Base-by-base conservation (phyloP, 1,140 invertebrate species). In the Trichonephila inaurata region DNA sequence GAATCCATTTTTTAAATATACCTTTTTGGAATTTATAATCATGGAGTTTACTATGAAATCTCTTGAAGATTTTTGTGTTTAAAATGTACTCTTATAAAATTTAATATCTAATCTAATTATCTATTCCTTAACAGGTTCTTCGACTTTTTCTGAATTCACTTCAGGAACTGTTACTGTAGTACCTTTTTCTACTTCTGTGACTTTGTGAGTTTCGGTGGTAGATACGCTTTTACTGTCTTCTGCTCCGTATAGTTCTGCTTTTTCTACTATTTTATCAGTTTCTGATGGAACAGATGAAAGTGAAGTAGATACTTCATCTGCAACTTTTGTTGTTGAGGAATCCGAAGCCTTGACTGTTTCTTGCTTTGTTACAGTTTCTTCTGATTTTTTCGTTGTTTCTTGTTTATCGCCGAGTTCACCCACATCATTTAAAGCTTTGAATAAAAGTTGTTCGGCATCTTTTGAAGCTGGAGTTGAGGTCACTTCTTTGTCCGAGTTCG, bases 371-470 rank as follows among this genome's bases (percentile, higher is more conserved):
- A 28, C n/a, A 24, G 16, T 58, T 85, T 85, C 83, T 16, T 60
- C 51, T 18, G 58, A 60, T 33, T 24, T 85, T 58, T 24, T 21
- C 58, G 83, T 61, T 60, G 51, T 61, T 61, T 85, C 83, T 85
- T 28, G 83, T 16, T 61, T 66, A 28, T 69, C 62, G 33, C 28
- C 64, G 1, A 24, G 4, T 64, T 89, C 61, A 10, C 18, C 19
- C 44, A 40, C 60, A 16, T 69, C 87, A 66, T 33, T 89, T 44
- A 89, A 33, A 66, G 16, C 18, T 89, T 69, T 69, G 28, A 69
- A 44, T 19, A 88, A 24, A 19, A 40, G 21, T 44, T 66, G 28
- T 5, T 66, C 60, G 19, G 61, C 61, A 4, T 89, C 28, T 14
- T 72, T 61, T 61, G 89, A 90, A 8, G n/a, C 24, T 28, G 62